phyloP scores from a whole-genome alignment of 2,113 vertebrate species.

The Collichthys lucidus region DNA sequence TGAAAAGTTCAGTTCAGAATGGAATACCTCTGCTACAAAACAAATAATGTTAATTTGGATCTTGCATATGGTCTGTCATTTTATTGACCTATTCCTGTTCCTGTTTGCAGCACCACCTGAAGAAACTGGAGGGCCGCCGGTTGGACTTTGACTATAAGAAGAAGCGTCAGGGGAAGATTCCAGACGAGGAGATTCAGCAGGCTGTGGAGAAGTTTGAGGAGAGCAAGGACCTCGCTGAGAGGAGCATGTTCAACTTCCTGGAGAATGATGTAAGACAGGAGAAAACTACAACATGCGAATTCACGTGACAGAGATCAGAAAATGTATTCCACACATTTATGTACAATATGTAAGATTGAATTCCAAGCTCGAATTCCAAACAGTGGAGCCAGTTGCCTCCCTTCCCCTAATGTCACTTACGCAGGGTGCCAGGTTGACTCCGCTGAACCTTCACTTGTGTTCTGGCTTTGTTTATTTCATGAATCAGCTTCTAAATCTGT shows the following conservation, averaged over 20 bases:
- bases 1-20: too few species aligned
- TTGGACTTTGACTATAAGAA: slow-evolving; percentile 98
- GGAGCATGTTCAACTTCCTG: slow-evolving; percentile 98
- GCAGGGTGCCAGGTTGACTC: too few species aligned
- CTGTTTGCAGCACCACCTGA: slow-evolving; percentile 89
- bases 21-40: too few species aligned
- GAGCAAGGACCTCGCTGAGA: slow-evolving; percentile 94
- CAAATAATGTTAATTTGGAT: not conserved
- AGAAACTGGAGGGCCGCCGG: slow-evolving; percentile 94
- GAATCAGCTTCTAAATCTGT: too few species aligned
- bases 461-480: too few species aligned
- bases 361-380: too few species aligned
- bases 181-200: slow-evolving; percentile 92
- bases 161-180: slow-evolving; percentile 93
- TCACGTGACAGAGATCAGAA: too few species aligned
- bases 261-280: slow-evolving; percentile 92
- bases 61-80: not conserved
- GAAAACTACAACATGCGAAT: not conserved
- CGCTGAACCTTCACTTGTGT: too few species aligned
- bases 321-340: too few species aligned
- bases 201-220: slow-evolving; percentile 97
- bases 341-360: too few species aligned
- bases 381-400: too few species aligned
- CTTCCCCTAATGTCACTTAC: too few species aligned
- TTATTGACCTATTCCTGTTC: not conserved